Base-by-base conservation (phyloP, 1,140 invertebrate species). In the Laodelphax striatellus region DNA sequence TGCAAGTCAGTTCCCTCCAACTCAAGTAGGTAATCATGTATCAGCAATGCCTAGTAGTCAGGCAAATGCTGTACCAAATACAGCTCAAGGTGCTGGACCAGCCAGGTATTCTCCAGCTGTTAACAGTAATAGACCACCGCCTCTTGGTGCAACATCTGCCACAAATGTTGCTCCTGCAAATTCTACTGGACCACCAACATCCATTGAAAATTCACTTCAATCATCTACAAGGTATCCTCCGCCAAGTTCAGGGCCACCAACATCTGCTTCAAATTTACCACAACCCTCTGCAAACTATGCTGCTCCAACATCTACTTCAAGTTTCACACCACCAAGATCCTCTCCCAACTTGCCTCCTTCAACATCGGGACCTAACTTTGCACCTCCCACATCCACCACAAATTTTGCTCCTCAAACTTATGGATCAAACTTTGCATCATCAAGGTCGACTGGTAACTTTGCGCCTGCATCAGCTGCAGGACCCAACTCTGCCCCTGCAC, bases 141-240 rank as follows among this genome's bases (percentile, higher is more conserved):
- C 28, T 17, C 52, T 54, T 24, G 16, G 21, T 52, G 44, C 44
- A 24, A 16, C 58, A 60, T 53, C 21, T 60, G n/a, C 55, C 28
- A 17, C 21, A 14, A 4, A 56, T 28, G 2, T 28, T 28, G 28
- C 58, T 55, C 16, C 50, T 46, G 3, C 42, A 58, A 17, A 4
- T 9, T 28, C 55, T 16, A 10, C 24, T 17, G n/a, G 11, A 21
- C 56, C 42, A 24, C 28, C 24, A 31, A 9, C 17, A 6, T 41
- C 55, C 17, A 13, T n/a, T 4, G 42, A 2, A 44, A 38, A 57
- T 19, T 16, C 2, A 44, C 24, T 41, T 4, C 41, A 21, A 16
- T 13, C 41, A 13, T 21, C 24, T 17, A 2, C 41, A 22, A 21
- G 14, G 21, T 21, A 22, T 24, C 41, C 31, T 43, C 17, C 55